Percentiles rank a stretch among this genome's conserved stretches.
phyloP scores from a whole-genome alignment of 2,797 vertebrate genomes.

The Buphagus erythrorhynchus region DNA sequence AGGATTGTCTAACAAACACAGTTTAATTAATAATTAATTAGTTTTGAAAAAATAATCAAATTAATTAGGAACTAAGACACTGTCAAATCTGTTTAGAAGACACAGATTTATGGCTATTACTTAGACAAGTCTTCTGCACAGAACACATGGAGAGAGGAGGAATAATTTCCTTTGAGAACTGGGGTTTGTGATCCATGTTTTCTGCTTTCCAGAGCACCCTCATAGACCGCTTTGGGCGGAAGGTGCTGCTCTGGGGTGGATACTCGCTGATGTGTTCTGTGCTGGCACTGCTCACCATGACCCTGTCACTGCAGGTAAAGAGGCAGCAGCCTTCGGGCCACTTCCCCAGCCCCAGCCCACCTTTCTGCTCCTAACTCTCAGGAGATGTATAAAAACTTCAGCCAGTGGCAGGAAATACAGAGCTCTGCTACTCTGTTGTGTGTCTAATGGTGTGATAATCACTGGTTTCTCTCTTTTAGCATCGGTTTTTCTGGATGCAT shows the following conservation, averaged over 20 bases:
- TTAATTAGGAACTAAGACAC: not conserved
- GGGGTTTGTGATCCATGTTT: not conserved
- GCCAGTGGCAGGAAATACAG: not conserved
- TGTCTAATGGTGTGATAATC: not conserved
- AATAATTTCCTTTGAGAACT: not conserved
- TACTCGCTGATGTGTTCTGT: slow-evolving; percentile 88
- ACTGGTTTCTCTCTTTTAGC: slow-evolving; percentile 64
- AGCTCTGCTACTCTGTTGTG: not conserved
- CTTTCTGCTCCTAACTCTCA: not conserved
- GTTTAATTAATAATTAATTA: not conserved
- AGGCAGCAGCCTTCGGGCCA: not conserved
- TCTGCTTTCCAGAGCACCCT: slow-evolving; percentile 81
- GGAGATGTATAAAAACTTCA: not conserved
- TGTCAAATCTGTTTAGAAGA: not conserved
- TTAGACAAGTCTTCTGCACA: not conserved
- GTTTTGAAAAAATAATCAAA: not conserved
- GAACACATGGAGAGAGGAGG: not conserved
- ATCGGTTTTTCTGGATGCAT: slow-evolving; percentile 84
- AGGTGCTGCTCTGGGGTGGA: slow-evolving; percentile 85
- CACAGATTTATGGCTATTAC: not conserved
- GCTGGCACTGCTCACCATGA: slow-evolving; percentile 85
- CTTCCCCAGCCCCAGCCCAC: not conserved
- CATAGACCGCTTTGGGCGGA: slow-evolving; percentile 87
- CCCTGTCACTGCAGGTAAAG: slow-evolving; percentile 86
- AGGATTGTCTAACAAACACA: not conserved